Evolutionary conservation across 2,113 vertebrate species (phyloP).

Genomic region (Antidorcas marsupialis): DNA sequence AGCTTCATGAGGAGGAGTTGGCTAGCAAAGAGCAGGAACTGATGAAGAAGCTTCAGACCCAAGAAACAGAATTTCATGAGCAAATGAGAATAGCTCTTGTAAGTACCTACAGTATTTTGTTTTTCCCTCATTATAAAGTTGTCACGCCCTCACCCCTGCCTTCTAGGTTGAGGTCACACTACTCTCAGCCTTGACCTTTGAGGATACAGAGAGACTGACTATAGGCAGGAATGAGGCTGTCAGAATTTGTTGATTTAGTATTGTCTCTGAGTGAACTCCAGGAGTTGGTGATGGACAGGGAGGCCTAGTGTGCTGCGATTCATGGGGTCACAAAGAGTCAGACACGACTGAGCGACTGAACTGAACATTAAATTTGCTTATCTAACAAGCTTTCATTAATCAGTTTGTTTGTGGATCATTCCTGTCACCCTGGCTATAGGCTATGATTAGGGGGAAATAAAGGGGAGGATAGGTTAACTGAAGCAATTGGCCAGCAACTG

Average conservation of each 20-base stretch:
- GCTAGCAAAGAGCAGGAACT: constrained; percentile 88
- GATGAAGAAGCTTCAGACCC: constrained; percentile 71
- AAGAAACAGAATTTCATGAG: constrained; percentile 78
- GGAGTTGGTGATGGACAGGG: too few species aligned
- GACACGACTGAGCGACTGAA: too few species aligned
- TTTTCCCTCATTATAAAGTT: neutral
- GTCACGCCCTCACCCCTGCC: neutral
- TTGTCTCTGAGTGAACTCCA: neutral
- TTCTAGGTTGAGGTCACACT: neutral
- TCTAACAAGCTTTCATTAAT: neutral
- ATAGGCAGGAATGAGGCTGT: neutral
- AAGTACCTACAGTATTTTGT: constrained; percentile 52
- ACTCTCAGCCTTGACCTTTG: neutral
- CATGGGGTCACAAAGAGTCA: too few species aligned
- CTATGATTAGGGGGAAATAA: neutral
- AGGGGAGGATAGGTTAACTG: neutral
- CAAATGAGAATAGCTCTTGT: constrained; percentile 88
- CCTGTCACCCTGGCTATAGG: neutral
- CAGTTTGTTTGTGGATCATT: neutral
- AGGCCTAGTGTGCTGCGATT: too few species aligned
- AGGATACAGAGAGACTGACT: neutral
- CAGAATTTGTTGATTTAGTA: neutral
- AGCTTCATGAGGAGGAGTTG: constrained; percentile 85
- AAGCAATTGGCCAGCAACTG: neutral
- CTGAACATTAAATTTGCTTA: neutral